Base-by-base conservation (phyloP, 2,113 vertebrate genomes). In the Marcusenius ussheri region DNA sequence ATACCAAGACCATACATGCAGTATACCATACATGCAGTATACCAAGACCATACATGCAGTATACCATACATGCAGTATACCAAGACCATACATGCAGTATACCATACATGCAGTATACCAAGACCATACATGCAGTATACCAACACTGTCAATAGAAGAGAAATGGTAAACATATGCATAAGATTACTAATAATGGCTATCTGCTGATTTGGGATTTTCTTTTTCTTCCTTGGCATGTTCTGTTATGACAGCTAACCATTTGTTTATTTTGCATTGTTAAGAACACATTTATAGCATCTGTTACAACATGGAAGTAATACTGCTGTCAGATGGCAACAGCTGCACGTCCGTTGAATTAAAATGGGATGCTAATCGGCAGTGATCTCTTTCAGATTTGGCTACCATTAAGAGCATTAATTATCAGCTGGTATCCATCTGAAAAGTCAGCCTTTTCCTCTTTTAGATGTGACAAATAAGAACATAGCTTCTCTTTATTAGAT, bases 261-360 rank as follows among this genome's bases (percentile, higher is more conserved):
- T 94, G 94, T 95, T 95, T 95, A 93, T 95, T 95, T 91, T 91
- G 89, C 91, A 86, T 93, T 93, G 94, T 95, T 93, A 92, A 90
- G 93, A 94, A 93, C 91, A 92, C 93, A 94, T 91, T 92, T 91
- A 91, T 94, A 92, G 92, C 94, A 93, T 94, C 77, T 49, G 93
- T 94, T 94, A 93, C 93, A 94, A 93, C 93, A 93, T 51, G 89
- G 91, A 93, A 93, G 92, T 92, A 94, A 94, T 92, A 93, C 93
- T 91, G 93, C 92, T 93, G 93, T 93, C 91, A 93, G 94, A 93
- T 94, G 95, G 94, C 94, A 94, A 93, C 93, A 93, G 94, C 94
- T 93, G 95, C 91, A 92, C 92, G 92, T 42, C 93, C 93, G 92
- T 95, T 94, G 94, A 94, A 95, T 95, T 95, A 94, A 93, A 95